Conservation (phyloP, 2,113 vertebrate genomes). For the Psettodes erumei region DNA sequence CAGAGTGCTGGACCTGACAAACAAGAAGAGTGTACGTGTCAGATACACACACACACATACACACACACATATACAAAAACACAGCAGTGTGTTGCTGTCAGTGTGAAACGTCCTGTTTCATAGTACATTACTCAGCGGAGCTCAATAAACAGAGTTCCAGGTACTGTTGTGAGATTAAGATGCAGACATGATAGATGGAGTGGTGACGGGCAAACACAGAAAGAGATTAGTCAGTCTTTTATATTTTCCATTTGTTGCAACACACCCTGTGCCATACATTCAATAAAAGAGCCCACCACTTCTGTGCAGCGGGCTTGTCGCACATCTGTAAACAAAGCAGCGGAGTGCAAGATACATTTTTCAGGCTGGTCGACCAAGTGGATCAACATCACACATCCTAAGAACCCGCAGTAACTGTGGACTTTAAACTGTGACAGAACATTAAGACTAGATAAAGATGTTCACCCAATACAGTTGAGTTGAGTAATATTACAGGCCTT, state of each 20-base stretch:
- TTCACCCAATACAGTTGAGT: too few relatives aligned
- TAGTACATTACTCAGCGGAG: not conserved
- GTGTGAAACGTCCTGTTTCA: slow-evolving; percentile 1
- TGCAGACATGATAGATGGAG: not conserved
- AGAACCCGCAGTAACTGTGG: not conserved
- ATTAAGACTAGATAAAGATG: too few relatives aligned
- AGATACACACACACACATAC: slow-evolving; percentile 11
- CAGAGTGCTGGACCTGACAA: slow-evolving; percentile 26
- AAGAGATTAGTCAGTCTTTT: slow-evolving; percentile 1
- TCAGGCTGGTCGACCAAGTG: not conserved
- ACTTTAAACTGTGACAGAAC: not conserved
- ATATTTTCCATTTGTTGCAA: not conserved
- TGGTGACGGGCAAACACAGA: not conserved
- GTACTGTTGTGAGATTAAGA: not conserved
- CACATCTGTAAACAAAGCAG: slow-evolving; percentile 7
- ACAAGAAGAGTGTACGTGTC: slow-evolving; percentile 18
- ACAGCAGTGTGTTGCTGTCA: not conserved
- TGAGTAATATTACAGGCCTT: too few relatives aligned
- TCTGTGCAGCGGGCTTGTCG: not conserved
- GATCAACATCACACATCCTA: not conserved
- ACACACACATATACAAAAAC: not conserved
- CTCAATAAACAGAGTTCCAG: not conserved
- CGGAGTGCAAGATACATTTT: not conserved
- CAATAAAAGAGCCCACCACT: not conserved
- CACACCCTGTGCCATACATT: not conserved